Conservation (phyloP, 2,113 vertebrate genomes). For the Elachura formosa region DNA sequence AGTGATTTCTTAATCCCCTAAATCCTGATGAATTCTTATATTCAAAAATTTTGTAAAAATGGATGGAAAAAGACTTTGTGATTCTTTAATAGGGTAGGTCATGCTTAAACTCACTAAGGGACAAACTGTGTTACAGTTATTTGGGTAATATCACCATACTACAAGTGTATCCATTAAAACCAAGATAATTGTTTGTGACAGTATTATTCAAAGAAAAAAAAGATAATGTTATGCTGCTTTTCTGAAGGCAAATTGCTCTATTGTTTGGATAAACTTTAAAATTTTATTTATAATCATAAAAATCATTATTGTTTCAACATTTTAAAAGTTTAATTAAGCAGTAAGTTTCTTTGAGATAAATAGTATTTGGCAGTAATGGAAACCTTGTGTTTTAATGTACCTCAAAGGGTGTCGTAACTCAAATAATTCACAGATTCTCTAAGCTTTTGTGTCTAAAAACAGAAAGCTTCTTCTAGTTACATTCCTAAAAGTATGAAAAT, state of each 20-base stretch:
- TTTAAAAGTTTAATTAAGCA: conserved; percentile 47
- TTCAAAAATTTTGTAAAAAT: conserved; percentile 62
- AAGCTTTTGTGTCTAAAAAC: conserved; percentile 38
- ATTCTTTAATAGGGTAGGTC: conserved; percentile 12
- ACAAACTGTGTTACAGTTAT: not conserved
- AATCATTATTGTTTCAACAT: conserved; percentile 36
- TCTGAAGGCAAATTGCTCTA: conserved; percentile 3
- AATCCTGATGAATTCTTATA: conserved; percentile 70
- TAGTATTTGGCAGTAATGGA: conserved; percentile 45
- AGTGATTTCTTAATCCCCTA: conserved; percentile 71
- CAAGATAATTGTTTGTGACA: not conserved
- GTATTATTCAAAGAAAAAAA: not conserved
- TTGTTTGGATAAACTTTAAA: conserved; percentile 32
- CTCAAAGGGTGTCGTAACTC: conserved; percentile 2
- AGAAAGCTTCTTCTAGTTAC: conserved; percentile 27
- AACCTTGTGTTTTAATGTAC: conserved; percentile 35
- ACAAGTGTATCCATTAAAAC: not conserved
- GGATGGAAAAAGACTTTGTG: conserved; percentile 10
- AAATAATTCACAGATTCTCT: not conserved
- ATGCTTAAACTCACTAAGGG: conserved; percentile 7
- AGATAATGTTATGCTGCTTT: not conserved
- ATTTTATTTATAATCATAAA: conserved; percentile 11
- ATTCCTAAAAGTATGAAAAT: conserved; percentile 10
- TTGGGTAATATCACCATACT: not conserved
- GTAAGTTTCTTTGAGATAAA: conserved; percentile 35